A percentile compares a stretch with the other conserved stretches of the same genome.
Evolutionary conservation across 2,113 vertebrate genomes (phyloP).

Genomic region (Eupsittula cactorum): DNA sequence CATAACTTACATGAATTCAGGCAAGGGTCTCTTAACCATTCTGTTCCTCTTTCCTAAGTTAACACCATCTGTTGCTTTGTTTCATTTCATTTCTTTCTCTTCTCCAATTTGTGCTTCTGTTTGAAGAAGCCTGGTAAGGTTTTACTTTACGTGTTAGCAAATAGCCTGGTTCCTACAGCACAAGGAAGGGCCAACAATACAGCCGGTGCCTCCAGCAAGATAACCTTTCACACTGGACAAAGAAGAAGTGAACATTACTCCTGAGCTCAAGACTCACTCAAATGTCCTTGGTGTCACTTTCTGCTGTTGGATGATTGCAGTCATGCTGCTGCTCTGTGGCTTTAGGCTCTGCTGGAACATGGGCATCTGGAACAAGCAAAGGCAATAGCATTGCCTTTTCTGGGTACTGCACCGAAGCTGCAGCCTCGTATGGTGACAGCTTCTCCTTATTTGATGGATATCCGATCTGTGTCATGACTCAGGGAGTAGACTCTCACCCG

Average conservation of each 20-base stretch:
- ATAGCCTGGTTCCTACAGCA: not conserved
- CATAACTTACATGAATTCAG: not conserved
- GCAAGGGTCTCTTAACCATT: not conserved
- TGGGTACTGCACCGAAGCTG: not conserved
- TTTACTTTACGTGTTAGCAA: not conserved
- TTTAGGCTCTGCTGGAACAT: not conserved
- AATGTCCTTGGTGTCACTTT: not conserved
- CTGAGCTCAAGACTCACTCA: not conserved
- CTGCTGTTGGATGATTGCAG: not conserved
- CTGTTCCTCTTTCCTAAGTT: not conserved
- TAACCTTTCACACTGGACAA: not conserved
- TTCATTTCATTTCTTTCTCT: not conserved
- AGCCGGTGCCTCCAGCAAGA: not conserved
- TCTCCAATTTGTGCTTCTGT: not conserved
- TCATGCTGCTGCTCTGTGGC: not conserved
- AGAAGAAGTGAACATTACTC: not conserved
- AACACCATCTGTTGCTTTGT: not conserved
- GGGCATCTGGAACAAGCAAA: not conserved
- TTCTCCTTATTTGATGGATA: not conserved
- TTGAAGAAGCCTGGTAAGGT: not conserved
- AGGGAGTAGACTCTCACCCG: rapidly evolving
- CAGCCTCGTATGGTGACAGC: not conserved
- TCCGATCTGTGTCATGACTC: not conserved
- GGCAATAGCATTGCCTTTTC: not conserved
- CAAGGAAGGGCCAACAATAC: not conserved